Evolutionary conservation across 2,797 vertebrate species (phyloP).

Genomic region (Melanotaenia pygmaea): DNA sequence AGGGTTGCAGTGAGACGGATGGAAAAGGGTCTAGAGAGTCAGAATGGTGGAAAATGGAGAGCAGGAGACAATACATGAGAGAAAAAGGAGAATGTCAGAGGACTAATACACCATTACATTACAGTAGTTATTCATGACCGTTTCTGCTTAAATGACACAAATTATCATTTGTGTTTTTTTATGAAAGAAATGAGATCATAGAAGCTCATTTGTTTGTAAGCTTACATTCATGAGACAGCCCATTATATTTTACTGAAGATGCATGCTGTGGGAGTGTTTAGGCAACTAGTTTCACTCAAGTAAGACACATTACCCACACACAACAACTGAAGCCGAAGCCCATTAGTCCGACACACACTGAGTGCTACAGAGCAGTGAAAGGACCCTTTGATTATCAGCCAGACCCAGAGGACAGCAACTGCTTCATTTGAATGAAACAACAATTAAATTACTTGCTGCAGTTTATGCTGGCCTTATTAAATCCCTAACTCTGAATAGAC

Average conservation of each 20-base stretch:
- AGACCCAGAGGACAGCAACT: constrained; percentile 64
- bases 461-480: constrained; percentile 63
- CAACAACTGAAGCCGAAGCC: constrained; percentile 58
- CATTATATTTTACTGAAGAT: constrained; percentile 52
- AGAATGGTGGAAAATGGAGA: constrained; percentile 18
- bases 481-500: constrained; percentile 57
- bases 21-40: constrained; percentile 33
- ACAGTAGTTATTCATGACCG: constrained; percentile 29
- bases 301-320: constrained; percentile 61
- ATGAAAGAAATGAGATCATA: constrained; percentile 46
- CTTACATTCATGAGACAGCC: constrained; percentile 55
- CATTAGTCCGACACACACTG: constrained; percentile 60
- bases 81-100: constrained; percentile 38
- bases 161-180: constrained; percentile 45
- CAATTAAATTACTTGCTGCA: constrained; percentile 74
- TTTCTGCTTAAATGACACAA: constrained; percentile 44
- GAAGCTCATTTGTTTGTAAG: constrained; percentile 50
- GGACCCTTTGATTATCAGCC: constrained; percentile 67
- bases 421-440: constrained; percentile 78
- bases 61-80: constrained; percentile 22
- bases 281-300: constrained; percentile 20
- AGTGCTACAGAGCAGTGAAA: constrained; percentile 57
- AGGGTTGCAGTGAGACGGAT: constrained; percentile 47
- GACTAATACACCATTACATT: constrained; percentile 40
- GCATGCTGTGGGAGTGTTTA: background rate